Base-by-base conservation (phyloP, 2,113 vertebrate species). In the Hassar affinis region DNA sequence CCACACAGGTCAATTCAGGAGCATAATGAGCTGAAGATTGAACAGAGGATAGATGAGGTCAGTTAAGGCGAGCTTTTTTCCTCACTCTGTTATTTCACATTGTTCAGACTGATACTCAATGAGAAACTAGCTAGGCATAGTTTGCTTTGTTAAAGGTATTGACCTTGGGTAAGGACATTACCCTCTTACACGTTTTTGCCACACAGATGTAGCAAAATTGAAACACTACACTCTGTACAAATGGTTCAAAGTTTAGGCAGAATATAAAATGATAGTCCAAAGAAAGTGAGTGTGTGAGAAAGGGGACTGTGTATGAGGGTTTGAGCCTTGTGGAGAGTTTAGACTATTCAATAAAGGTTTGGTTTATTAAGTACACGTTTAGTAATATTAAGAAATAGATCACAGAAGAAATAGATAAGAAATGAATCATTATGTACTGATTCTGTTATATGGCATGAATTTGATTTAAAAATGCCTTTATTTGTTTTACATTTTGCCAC, bases 21-120 rank as follows among this genome's bases (percentile, higher is more conserved):
- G 89, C 95, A 95, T 0, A 94, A 95, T 25, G 96, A 98, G 84
- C 91, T 97, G 83, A 96, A 96, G 91, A 93, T 99, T 82, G 96
- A 98, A 83, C 96, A 95, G 91, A 97, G 93, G 91, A 97, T 99
- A 89, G 96, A 98, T 88, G 97, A 99, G 93, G 98, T 99, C 88
- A 87, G 95, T 96, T 38, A 57, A 47, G 10, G 52, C 35, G 20
- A 49, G 33, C 42, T 51, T n/a, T 42, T 54, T 68, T 6, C 10
- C 61, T 17, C 1, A 38, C 56, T 52, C 2, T 35, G 27, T 9
- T 0, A n/a, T 3, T 35, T 2, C 30, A 45, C 27, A 20, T 30
- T 33, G 3, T 69, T 69, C 20, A 22, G 18, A n/a, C 42, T 42
- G 20, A 45, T 69, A 25, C 35, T 45, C 7, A 5, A 5, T 25